A percentile compares a stretch with the other conserved stretches of the same genome.
These are phyloP conservation scores for Barypeithes pellucidus DNA, from an alignment of 2,888 invertebrate genomes.

Conservation along the genomic window DNA sequence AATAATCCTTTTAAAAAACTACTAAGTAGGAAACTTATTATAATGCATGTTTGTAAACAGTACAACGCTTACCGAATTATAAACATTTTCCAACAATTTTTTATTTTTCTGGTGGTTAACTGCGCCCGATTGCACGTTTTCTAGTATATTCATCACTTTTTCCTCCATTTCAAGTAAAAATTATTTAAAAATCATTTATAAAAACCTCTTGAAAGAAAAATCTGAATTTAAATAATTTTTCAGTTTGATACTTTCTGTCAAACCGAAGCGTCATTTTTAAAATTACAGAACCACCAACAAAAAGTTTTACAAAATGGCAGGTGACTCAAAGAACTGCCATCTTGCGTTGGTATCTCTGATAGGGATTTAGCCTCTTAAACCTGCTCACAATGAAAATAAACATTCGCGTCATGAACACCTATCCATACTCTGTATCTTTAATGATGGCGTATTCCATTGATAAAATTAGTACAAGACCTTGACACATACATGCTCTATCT, in stretches of 20 bases:
- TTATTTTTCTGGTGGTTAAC: conserved; percentile 58
- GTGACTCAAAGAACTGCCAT: no score
- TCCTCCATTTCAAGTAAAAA: conserved; percentile 36
- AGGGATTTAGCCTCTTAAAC: no score
- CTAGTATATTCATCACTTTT: conserved; percentile 52
- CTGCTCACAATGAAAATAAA: no score
- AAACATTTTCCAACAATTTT: conserved; percentile 55
- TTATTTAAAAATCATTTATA: conserved; percentile 17
- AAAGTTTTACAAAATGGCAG: background rate
- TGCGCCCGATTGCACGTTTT: conserved; percentile 54
- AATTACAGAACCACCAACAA: background rate
- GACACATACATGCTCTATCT: no score
- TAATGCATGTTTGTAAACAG: background rate
- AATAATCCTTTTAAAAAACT: background rate
- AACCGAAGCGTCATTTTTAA: conserved; percentile 22
- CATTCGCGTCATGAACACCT: no score
- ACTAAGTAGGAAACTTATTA: background rate
- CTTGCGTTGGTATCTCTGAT: no score
- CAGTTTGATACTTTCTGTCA: background rate
- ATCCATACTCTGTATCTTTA: no score
- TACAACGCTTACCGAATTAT: conserved; percentile 54
- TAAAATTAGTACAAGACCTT: no score
- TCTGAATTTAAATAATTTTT: background rate
- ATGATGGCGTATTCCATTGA: no score
- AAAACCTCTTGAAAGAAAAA: conserved; percentile 7